Percentiles rank a stretch among this genome's conserved stretches.
phyloP scores from a whole-genome alignment of 1,140 invertebrate species.

The Drosophila kohkoa region DNA sequence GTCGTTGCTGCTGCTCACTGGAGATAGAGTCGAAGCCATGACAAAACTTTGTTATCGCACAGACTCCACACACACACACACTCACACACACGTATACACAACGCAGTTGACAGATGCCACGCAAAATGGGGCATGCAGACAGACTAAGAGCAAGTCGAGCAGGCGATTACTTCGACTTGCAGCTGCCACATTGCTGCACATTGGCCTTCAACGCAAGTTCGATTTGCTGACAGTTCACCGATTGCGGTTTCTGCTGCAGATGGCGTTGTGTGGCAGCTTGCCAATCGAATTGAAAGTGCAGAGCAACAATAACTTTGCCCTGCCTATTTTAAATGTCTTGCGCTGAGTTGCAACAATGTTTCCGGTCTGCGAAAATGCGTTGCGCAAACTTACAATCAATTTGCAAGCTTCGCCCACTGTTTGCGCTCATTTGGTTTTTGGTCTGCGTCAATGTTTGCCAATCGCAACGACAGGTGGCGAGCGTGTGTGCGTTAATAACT shows the following conservation, averaged over 20 bases:
- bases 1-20: constrained; percentile 5
- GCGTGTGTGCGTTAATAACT: constrained; percentile 36
- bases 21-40: constrained; percentile 19
- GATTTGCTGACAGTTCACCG: constrained; percentile 16
- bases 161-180: constrained; percentile 23
- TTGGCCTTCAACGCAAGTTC: constrained; percentile 26
- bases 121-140: constrained; percentile 5
- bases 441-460: constrained; percentile 15
- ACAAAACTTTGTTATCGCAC: constrained; percentile 46
- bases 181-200: constrained; percentile 21
- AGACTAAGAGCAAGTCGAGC: constrained; percentile 10
- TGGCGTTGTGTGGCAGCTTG: not conserved
- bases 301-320: constrained; percentile 6
- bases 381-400: constrained; percentile 30
- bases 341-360: constrained; percentile 28
- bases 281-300: constrained; percentile 23
- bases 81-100: constrained; percentile 3
- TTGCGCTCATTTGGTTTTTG: constrained; percentile 31
- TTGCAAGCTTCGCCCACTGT: constrained; percentile 18
- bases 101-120: constrained; percentile 15
- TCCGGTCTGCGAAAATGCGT: constrained; percentile 17
- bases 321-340: constrained; percentile 7
- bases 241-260: not conserved
- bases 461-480: constrained; percentile 27
- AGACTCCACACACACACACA: not conserved